Conservation (phyloP, 2,888 invertebrate species). For the Acanthococcus lagerstroemiae region DNA sequence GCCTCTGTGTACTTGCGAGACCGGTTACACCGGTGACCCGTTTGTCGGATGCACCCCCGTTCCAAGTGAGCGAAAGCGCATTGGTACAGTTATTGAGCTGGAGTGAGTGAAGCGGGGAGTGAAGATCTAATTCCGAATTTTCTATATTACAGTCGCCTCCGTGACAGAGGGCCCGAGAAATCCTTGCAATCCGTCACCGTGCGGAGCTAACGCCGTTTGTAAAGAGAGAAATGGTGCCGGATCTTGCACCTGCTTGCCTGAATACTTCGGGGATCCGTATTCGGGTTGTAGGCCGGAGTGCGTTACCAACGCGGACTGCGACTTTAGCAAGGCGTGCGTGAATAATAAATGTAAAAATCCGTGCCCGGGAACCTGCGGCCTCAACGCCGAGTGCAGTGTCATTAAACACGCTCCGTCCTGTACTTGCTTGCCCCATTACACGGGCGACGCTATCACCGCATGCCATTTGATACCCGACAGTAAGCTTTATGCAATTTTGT, state of each 20-base stretch:
- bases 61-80: conserved; percentile 32
- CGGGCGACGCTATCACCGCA: conserved; percentile 57
- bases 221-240: conserved; percentile 72
- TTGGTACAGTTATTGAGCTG: not conserved
- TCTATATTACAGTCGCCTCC: conserved; percentile 44
- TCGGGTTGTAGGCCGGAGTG: conserved; percentile 77
- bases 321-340: conserved; percentile 63
- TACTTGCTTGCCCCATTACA: conserved; percentile 63
- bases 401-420: conserved; percentile 75
- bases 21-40: conserved; percentile 74
- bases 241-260: conserved; percentile 68
- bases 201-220: conserved; percentile 75
- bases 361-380: conserved; percentile 70
- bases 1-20: conserved; percentile 69
- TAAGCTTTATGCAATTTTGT: conserved; percentile 35
- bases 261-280: conserved; percentile 80
- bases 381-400: conserved; percentile 67
- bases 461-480: conserved; percentile 42
- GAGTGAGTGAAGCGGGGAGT: not conserved
- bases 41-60: conserved; percentile 58
- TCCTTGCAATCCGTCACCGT: conserved; percentile 78
- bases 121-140: not conserved
- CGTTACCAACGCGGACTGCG: conserved; percentile 71
- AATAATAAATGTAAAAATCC: conserved; percentile 79
- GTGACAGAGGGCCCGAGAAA: conserved; percentile 55